Evolutionary conservation across 2,888 invertebrate genomes (phyloP).

Genomic region (Cataglyphis cursor): DNA sequence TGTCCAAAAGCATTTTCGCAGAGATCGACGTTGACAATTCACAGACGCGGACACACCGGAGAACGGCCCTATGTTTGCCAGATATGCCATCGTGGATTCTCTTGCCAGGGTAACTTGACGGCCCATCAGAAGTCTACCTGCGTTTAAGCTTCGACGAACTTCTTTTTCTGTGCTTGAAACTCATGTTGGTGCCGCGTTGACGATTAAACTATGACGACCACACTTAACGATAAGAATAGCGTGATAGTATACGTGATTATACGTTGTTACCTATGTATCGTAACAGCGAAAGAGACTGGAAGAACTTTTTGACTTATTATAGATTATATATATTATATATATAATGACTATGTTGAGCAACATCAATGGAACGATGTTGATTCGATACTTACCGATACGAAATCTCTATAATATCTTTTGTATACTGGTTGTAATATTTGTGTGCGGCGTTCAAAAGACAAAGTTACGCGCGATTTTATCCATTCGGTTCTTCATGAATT

Average conservation of each 20-base stretch:
- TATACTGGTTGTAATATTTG: conserved; percentile 41
- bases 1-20: conserved; percentile 88
- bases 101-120: conserved; percentile 86
- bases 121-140: conserved; percentile 86
- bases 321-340: conserved; percentile 20
- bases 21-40: conserved; percentile 87
- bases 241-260: conserved; percentile 16
- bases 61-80: conserved; percentile 87
- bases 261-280: conserved; percentile 33
- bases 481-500: conserved; percentile 22
- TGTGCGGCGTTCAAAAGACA: conserved; percentile 24
- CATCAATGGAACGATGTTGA: conserved; percentile 3
- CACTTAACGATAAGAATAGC: conserved; percentile 13
- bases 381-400: conserved; percentile 8
- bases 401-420: conserved; percentile 46
- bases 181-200: background rate
- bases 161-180: background rate
- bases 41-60: conserved; percentile 87
- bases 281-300: conserved; percentile 19
- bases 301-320: conserved; percentile 19
- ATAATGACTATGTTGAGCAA: conserved; percentile 7
- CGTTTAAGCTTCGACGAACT: conserved; percentile 76
- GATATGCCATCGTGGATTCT: conserved; percentile 86
- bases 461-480: conserved; percentile 3
- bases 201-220: conserved; percentile 17